phyloP scores from a whole-genome alignment of 2,888 invertebrate species.

The Heliconius sara region DNA sequence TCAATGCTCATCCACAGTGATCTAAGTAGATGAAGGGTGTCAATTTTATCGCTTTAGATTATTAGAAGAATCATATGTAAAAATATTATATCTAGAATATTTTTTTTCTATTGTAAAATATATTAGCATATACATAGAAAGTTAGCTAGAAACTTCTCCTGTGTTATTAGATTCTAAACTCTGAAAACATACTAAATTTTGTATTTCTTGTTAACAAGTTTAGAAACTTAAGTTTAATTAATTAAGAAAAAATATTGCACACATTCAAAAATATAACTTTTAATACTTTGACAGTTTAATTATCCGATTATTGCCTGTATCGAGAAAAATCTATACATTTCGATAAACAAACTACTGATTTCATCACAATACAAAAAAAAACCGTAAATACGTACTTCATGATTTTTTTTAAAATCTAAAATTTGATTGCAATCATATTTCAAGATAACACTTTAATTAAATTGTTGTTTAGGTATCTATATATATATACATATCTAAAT shows the following conservation, averaged over 20 bases:
- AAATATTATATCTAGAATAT: neutral
- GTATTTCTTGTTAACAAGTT: neutral
- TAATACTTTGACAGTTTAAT: neutral
- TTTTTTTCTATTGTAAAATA: neutral
- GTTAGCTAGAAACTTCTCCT: neutral
- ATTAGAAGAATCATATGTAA: slow-evolving; percentile 11
- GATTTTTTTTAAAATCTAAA: neutral
- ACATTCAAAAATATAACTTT: too few relatives aligned
- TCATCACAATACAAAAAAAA: neutral
- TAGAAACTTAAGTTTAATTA: too few relatives aligned
- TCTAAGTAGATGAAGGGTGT: slow-evolving; percentile 29
- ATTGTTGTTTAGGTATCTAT: neutral
- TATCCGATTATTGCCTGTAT: neutral
- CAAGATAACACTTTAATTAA: slow-evolving; percentile 1
- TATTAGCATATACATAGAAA: too few relatives aligned
- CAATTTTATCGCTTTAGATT: slow-evolving; percentile 42
- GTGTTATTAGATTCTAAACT: neutral
- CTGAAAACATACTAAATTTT: neutral
- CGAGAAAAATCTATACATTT: neutral
- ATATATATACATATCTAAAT: neutral
- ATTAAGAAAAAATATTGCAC: too few relatives aligned
- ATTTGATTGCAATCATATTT: slow-evolving; percentile 10
- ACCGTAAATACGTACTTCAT: neutral
- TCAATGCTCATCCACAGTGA: slow-evolving; percentile 20
- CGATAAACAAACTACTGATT: neutral